A percentile compares a stretch with the other conserved stretches of the same genome.
phyloP scores from a whole-genome alignment of 2,797 vertebrate species.

The Oryzias dopingdopingensis region DNA sequence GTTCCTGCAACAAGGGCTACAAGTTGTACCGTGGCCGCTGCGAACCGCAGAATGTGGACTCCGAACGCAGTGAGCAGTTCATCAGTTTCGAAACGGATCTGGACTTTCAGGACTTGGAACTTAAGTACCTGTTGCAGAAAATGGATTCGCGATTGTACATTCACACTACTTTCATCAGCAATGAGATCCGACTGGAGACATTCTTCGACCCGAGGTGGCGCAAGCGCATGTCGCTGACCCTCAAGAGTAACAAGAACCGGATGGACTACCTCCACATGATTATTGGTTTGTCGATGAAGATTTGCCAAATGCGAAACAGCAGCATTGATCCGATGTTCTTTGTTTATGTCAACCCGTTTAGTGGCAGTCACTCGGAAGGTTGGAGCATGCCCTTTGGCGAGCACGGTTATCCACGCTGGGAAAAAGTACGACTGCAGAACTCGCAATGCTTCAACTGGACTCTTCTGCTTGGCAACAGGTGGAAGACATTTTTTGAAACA shows the following conservation, averaged over 20 bases:
- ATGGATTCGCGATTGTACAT: conserved; percentile 98
- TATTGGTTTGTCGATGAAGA: conserved; percentile 96
- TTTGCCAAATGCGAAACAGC: conserved; percentile 98
- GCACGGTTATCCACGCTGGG: conserved; percentile 96
- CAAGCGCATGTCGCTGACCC: conserved; percentile 97
- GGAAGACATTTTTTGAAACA: conserved; percentile 99
- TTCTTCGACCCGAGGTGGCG: conserved; percentile 98
- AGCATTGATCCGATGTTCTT: conserved; percentile 99
- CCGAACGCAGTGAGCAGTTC: conserved; percentile 97
- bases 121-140: conserved; percentile 97
- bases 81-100: conserved; percentile 99
- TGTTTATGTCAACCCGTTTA: conserved; percentile 97
- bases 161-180: conserved; percentile 99
- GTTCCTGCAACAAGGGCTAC: conserved; percentile 99
- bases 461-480: conserved; percentile 93
- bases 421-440: conserved; percentile 93
- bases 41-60: conserved; percentile 98
- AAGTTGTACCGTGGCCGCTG: conserved; percentile 97
- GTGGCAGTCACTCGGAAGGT: conserved; percentile 97
- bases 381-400: conserved; percentile 99
- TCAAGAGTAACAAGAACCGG: conserved; percentile 99
- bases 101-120: conserved; percentile 98
- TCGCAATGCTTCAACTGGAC: conserved; percentile 99
- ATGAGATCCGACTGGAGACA: conserved; percentile 97
- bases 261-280: conserved; percentile 99